These are phyloP conservation scores for Menidia beryllina DNA, from an alignment of 2,113 vertebrate genomes.

Conservation along the genomic window DNA sequence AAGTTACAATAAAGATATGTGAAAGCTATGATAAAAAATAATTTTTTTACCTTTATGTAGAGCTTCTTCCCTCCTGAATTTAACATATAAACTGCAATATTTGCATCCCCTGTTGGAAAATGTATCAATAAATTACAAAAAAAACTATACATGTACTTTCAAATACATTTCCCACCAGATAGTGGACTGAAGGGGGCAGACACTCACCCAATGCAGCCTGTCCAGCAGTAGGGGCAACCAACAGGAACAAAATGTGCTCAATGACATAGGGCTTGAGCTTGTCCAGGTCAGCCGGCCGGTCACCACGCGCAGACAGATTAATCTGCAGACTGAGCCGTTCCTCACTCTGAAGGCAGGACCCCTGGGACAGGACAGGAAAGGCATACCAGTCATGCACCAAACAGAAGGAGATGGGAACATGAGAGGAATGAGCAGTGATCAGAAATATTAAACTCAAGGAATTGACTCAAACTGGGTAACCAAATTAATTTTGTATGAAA, in stretches of 20 bases:
- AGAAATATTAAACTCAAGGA: not conserved
- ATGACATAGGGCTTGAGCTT: constrained; percentile 92
- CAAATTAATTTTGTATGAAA: not conserved
- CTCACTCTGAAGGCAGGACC: constrained; percentile 84
- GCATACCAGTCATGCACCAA: constrained; percentile 39
- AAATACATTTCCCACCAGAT: not conserved
- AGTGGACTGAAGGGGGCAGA: not conserved
- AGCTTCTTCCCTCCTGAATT: constrained; percentile 92
- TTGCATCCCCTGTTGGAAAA: constrained; percentile 82
- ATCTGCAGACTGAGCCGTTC: constrained; percentile 89
- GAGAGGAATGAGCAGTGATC: not conserved
- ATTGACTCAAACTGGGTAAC: not conserved
- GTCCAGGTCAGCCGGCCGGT: constrained; percentile 89
- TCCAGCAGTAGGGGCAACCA: constrained; percentile 80
- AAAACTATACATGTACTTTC: not conserved
- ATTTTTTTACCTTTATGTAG: constrained; percentile 89
- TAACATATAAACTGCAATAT: constrained; percentile 88
- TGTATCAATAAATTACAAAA: not conserved
- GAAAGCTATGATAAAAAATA: not conserved
- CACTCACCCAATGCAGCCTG: constrained; percentile 63
- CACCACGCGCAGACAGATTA: constrained; percentile 87
- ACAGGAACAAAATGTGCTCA: constrained; percentile 93
- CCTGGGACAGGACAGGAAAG: constrained; percentile 78
- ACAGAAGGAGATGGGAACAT: not conserved
- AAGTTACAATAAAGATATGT: not conserved